phyloP scores from a whole-genome alignment of 2,888 invertebrate species.

The Bembecia ichneumoniformis region DNA sequence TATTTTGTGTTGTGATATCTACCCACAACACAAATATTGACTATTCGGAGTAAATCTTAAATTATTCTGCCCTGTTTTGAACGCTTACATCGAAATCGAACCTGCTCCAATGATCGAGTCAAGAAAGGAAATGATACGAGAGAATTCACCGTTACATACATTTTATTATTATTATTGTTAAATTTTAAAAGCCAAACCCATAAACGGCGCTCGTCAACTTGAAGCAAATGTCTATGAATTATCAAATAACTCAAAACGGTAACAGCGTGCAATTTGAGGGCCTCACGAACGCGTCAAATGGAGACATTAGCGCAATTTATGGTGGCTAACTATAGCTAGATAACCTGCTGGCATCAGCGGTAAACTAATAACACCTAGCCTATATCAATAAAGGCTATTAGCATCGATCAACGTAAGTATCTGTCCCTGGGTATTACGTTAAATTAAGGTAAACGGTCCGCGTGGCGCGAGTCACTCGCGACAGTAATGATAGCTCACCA shows the following conservation, averaged over 20 bases:
- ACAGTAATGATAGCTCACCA: constrained; percentile 39
- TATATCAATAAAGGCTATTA: constrained; percentile 70
- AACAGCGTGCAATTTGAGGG: constrained; percentile 49
- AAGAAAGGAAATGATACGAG: too few species aligned
- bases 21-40: too few species aligned
- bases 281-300: constrained; percentile 46
- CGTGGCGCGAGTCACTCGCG: constrained; percentile 18
- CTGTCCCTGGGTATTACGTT: constrained; percentile 47
- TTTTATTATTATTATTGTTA: too few species aligned
- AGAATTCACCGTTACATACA: too few species aligned
- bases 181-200: not conserved
- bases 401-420: constrained; percentile 61
- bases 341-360: constrained; percentile 18
- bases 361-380: constrained; percentile 51
- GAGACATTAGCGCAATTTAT: constrained; percentile 57
- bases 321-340: constrained; percentile 36
- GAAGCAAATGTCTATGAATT: constrained; percentile 23
- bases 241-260: constrained; percentile 53
- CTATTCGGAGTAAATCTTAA: too few species aligned
- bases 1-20: too few species aligned
- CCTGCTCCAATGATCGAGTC: too few species aligned
- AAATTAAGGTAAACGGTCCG: constrained; percentile 57
- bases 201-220: not conserved
- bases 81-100: too few species aligned
- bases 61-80: too few species aligned